Percentiles rank a stretch among this genome's conserved stretches.
These are phyloP conservation scores for Epiblema foenella DNA, from an alignment of 2,888 invertebrate genomes.

Conservation along the genomic window DNA sequence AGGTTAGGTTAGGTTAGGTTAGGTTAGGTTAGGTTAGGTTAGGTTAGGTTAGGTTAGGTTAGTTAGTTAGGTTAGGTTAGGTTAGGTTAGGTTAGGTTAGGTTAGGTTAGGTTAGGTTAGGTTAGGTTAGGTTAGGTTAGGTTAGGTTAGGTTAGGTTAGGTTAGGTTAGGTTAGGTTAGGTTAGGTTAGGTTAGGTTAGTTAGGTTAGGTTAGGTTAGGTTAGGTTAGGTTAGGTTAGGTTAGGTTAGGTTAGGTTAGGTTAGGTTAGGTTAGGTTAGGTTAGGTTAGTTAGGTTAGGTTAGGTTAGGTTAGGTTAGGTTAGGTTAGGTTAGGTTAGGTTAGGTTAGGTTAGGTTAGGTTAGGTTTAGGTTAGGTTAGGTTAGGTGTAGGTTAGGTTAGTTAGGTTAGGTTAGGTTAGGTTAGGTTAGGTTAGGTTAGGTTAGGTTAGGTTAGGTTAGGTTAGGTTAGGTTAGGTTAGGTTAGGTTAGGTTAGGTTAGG, in stretches of 20 bases:
- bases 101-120: slow-evolving; percentile 1
- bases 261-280: slow-evolving; percentile 1
- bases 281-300: slow-evolving; percentile 1
- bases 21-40: background rate
- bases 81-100: slow-evolving; percentile 1
- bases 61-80: background rate
- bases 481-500: background rate
- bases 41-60: background rate
- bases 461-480: background rate
- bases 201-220: slow-evolving; percentile 1
- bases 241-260: slow-evolving; percentile 1
- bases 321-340: slow-evolving; percentile 1
- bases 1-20: background rate
- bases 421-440: slow-evolving; percentile 1
- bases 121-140: background rate
- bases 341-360: slow-evolving; percentile 1
- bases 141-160: slow-evolving; percentile 1
- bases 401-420: background rate
- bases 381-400: background rate
- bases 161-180: background rate
- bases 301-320: slow-evolving; percentile 2
- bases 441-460: slow-evolving; percentile 1
- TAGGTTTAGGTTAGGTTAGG: background rate
- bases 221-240: slow-evolving; percentile 1
- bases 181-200: background rate